Evolutionary conservation across 2,797 vertebrate species (phyloP).

Genomic region (Tragelaphus oryx): DNA sequence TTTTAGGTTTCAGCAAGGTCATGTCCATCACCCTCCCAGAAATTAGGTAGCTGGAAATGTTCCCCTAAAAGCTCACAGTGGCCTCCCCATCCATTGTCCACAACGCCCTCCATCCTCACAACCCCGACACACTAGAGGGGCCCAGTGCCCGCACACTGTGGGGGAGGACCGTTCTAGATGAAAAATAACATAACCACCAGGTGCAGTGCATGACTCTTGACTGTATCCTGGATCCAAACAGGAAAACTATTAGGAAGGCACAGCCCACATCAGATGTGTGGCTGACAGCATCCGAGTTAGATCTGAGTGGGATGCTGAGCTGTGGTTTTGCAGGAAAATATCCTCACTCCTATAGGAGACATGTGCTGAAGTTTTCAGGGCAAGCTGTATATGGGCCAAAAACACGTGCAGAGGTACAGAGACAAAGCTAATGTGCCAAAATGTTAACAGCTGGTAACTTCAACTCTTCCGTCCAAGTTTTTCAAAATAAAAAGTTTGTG

Average conservation of each 20-base stretch:
- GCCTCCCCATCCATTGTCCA: neutral
- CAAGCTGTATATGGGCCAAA: neutral
- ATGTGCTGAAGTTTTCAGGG: neutral
- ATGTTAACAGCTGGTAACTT: too few species aligned
- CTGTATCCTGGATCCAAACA: neutral
- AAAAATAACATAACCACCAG: neutral
- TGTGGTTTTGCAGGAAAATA: neutral
- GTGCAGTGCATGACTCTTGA: rapidly evolving
- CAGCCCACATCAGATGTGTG: neutral
- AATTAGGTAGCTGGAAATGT: neutral
- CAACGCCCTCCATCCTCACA: too few species aligned
- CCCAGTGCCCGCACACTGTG: neutral
- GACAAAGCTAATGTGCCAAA: neutral
- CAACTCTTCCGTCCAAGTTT: neutral
- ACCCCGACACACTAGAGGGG: neutral
- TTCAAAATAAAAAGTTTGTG: neutral
- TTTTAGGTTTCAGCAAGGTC: neutral
- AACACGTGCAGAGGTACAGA: rapidly evolving
- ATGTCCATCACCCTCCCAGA: rapidly evolving
- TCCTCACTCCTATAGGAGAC: neutral
- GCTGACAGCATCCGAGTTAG: neutral
- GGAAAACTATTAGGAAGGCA: neutral
- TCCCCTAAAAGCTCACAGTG: neutral
- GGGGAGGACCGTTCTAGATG: neutral
- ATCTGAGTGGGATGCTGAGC: neutral